Evolutionary conservation across 2,797 vertebrate genomes (phyloP), one percentile per base, ranked within the genome.

Genomic region (Lepilemur septentrionalis): DNA sequence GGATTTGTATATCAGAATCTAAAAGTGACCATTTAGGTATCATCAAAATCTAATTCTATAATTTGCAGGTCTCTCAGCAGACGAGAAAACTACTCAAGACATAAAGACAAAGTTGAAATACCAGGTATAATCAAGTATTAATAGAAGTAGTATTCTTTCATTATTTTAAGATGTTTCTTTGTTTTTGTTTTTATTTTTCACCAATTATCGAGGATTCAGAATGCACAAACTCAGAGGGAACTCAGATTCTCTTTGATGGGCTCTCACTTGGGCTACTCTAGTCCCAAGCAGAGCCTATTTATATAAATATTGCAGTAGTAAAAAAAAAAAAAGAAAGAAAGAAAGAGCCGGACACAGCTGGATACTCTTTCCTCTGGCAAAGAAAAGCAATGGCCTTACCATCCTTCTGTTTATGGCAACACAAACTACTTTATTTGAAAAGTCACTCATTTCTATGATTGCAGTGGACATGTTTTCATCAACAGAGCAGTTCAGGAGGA

Each of bases 341-440:
- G 48, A 88, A 80, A 43, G 28, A 69, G 32, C 87, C 9, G 2
- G 87, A 59, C 73, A 93, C 48, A 91, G 94, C 83, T 95, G 63
- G 80, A 57, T 93, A 89, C 2, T 4, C 15, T 96, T 88, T 92
- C 43, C 11, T 94, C 96, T 75, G 57, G 94, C 96, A 97, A 93
- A 81, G 67, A 17, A 18, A 4, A n/a, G 28, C 10, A 10, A 67
- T 38, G 8, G 79, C 72, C 87, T 96, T 93, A 96, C 95, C 75
- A 91, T 90, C 80, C 87, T 96, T 95, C 96, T 94, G 96, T 95
- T 97, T 95, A 93, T 95, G 93, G 96, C 4, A 69, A 32, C 41
- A 97, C 30, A 73, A 97, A 30, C 32, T 12, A 4, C 7, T 46
- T 76, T 50, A 46, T 86, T 76, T 92, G 79, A 82, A 78, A 89